A percentile compares a stretch with the other conserved stretches of the same genome.
These are phyloP conservation scores for Clitarchus hookeri DNA, from an alignment of 2,888 invertebrate species.

Conservation along the genomic window DNA sequence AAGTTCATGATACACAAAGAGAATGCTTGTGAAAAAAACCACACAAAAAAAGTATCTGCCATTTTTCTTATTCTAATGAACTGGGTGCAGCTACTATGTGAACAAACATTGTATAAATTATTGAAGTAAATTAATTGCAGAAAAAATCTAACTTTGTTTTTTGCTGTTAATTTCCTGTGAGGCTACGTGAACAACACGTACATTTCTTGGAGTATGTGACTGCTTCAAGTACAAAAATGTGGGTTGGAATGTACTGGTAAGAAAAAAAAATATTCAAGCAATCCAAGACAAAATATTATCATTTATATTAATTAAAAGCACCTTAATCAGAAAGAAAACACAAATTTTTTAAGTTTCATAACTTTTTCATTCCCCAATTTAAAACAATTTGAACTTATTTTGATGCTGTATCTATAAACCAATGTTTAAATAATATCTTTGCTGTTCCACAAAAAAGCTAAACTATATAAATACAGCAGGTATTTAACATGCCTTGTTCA, in stretches of 20 bases:
- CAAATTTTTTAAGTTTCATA: not conserved
- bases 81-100: not conserved
- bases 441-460: not conserved
- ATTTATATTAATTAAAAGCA: not conserved
- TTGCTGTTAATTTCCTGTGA: not conserved
- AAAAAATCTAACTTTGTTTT: no score
- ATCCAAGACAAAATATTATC: not conserved
- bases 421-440: slow-evolving; percentile 23
- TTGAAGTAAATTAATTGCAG: not conserved
- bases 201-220: not conserved
- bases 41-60: no score
- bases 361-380: not conserved
- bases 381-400: not conserved
- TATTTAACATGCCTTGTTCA: not conserved
- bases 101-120: not conserved
- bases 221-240: not conserved
- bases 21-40: no score
- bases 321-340: not conserved
- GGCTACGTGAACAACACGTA: not conserved
- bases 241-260: not conserved
- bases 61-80: no score
- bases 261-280: not conserved
- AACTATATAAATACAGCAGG: not conserved
- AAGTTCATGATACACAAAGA: no score
- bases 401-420: not conserved